Percentiles rank a stretch among this genome's conserved stretches.
These are phyloP conservation scores for Anomalospiza imberbis DNA, from an alignment of 2,797 vertebrate genomes.

Conservation along the genomic window DNA sequence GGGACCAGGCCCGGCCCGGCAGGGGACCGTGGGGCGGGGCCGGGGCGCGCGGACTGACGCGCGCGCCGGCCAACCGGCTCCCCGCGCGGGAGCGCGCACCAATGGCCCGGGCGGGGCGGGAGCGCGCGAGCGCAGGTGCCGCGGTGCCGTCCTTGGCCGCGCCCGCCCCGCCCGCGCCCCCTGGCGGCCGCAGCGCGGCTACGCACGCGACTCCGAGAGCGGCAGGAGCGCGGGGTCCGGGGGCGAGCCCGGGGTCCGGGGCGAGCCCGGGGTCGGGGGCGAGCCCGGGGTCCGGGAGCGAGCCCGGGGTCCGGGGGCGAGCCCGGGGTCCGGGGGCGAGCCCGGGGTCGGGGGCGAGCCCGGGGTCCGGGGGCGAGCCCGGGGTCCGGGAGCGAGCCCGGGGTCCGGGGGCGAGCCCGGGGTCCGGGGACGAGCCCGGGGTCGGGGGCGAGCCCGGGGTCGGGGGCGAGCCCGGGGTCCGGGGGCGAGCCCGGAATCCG, in stretches of 20 bases:
- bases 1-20: slow-evolving; percentile 40
- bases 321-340: background rate
- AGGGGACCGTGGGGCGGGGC: background rate
- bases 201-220: background rate
- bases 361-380: no score
- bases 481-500: no score
- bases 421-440: no score
- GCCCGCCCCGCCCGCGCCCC: background rate
- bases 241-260: background rate
- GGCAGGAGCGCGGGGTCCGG: background rate
- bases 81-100: background rate
- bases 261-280: no score
- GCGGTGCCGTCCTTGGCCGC: background rate
- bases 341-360: no score
- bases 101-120: background rate
- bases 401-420: no score
- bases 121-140: slow-evolving; percentile 26
- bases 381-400: no score
- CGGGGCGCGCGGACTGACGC: slow-evolving; percentile 34
- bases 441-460: no score
- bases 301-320: no score
- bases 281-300: no score
- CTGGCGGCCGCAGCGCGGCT: background rate
- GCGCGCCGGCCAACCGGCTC: background rate
- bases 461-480: no score